phyloP scores from a whole-genome alignment of 2,113 vertebrate species.

The Vidua macroura region DNA sequence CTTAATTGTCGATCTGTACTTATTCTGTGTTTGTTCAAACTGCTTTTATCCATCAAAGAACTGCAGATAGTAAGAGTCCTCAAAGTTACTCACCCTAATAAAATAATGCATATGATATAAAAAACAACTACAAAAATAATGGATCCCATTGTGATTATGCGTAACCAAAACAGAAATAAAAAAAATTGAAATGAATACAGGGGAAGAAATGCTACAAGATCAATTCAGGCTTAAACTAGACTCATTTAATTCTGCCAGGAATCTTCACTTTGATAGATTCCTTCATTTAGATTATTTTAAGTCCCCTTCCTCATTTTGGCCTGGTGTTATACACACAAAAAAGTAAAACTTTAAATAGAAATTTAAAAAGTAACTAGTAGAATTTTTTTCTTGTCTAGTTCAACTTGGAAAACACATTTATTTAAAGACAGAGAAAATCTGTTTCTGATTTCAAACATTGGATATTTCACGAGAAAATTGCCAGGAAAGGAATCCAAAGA shows the following conservation, averaged over 20 bases:
- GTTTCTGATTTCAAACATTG: conserved; percentile 76
- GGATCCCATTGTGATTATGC: not conserved
- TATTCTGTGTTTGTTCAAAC: conserved; percentile 13
- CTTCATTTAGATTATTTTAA: not conserved
- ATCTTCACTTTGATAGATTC: not conserved
- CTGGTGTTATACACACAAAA: not conserved
- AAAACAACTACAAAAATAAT: not conserved
- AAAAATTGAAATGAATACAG: not conserved
- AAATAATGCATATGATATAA: not conserved
- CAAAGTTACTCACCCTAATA: not conserved
- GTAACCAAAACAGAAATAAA: not conserved
- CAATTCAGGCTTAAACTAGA: not conserved
- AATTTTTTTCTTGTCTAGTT: conserved; percentile 34
- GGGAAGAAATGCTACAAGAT: not conserved
- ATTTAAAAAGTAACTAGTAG: not conserved
- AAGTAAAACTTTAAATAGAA: not conserved
- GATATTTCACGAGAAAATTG: conserved; percentile 65
- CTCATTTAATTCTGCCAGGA: not conserved
- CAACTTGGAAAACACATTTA: conserved; percentile 65
- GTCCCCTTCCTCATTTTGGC: not conserved
- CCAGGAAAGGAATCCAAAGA: conserved; percentile 78
- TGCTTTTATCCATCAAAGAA: not conserved
- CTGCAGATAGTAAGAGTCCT: not conserved
- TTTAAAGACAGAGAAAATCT: conserved; percentile 72
- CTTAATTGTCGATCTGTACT: not conserved